phyloP scores from a whole-genome alignment of 2,113 vertebrate species.

The Hypocryptadius cinnamomeus region DNA sequence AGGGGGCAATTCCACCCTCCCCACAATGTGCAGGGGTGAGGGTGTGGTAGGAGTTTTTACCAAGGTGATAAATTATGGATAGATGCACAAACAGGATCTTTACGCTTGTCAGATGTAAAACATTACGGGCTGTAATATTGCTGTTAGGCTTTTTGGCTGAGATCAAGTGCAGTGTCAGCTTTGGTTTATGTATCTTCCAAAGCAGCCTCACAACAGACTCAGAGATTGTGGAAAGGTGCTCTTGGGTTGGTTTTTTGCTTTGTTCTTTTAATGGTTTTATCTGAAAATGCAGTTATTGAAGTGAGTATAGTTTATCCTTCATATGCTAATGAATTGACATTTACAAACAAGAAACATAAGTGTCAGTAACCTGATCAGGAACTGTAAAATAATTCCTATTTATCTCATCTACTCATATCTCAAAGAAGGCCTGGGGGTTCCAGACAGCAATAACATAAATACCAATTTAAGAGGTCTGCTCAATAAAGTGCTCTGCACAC shows the following conservation, averaged over 20 bases:
- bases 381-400: constrained; percentile 52
- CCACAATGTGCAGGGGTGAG: not conserved
- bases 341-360: constrained; percentile 30
- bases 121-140: not conserved
- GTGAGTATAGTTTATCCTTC: not conserved
- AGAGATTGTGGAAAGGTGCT: not conserved
- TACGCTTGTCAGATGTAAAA: not conserved
- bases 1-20: not conserved
- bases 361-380: constrained; percentile 42
- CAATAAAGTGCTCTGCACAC: constrained; percentile 25
- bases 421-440: constrained; percentile 16
- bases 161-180: constrained; percentile 24
- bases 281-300: constrained; percentile 5
- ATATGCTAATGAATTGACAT: constrained; percentile 52
- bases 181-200: constrained; percentile 18
- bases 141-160: constrained; percentile 45
- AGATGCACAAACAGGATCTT: not conserved
- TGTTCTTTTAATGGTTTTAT: not conserved
- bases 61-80: not conserved
- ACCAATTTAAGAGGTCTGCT: constrained; percentile 38
- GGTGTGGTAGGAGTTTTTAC: not conserved
- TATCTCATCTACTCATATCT: constrained; percentile 35
- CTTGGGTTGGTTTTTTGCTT: not conserved
- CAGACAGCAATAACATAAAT: constrained; percentile 45
- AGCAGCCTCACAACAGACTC: not conserved